Percentiles rank a stretch among this genome's conserved stretches.
Conservation (phyloP, 1,140 invertebrate genomes). For the Drosophila takahashii region DNA sequence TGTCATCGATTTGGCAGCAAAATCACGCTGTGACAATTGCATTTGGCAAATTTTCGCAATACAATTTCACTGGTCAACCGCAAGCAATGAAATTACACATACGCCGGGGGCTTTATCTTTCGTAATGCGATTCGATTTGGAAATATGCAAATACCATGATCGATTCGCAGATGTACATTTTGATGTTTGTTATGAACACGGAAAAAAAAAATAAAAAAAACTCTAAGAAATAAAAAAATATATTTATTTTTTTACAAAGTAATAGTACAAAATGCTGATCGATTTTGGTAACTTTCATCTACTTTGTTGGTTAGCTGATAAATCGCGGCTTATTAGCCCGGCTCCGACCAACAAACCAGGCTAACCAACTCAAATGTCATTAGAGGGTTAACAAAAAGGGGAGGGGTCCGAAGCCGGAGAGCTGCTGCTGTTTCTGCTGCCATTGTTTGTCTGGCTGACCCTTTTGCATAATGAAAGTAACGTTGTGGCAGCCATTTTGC, state of each 20-base stretch:
- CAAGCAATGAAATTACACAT: slow-evolving; percentile 62
- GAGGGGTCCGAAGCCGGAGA: slow-evolving; percentile 12
- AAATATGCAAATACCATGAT: slow-evolving; percentile 37
- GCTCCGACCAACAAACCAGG: slow-evolving; percentile 35
- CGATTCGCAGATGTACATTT: slow-evolving; percentile 11
- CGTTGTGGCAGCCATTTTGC: slow-evolving; percentile 77
- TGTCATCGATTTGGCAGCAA: slow-evolving; percentile 19
- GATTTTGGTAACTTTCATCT: neutral
- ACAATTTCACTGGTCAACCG: slow-evolving; percentile 46
- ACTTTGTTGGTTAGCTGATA: slow-evolving; percentile 43
- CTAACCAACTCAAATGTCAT: slow-evolving; percentile 66
- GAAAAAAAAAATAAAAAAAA: slow-evolving; percentile 17
- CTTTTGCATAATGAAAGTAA: slow-evolving; percentile 82
- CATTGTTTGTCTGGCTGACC: slow-evolving; percentile 67
- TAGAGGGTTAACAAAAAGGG: slow-evolving; percentile 19
- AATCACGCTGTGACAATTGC: slow-evolving; percentile 62
- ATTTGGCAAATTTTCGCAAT: slow-evolving; percentile 66
- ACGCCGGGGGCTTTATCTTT: slow-evolving; percentile 40
- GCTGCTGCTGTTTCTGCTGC: slow-evolving; percentile 5
- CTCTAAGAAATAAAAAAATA: neutral
- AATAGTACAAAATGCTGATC: neutral
- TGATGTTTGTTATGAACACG: neutral
- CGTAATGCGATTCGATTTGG: slow-evolving; percentile 11
- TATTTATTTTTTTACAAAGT: neutral
- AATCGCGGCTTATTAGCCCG: slow-evolving; percentile 68